Conservation (phyloP, 2,113 vertebrate species). For the Centropus unirufus region DNA sequence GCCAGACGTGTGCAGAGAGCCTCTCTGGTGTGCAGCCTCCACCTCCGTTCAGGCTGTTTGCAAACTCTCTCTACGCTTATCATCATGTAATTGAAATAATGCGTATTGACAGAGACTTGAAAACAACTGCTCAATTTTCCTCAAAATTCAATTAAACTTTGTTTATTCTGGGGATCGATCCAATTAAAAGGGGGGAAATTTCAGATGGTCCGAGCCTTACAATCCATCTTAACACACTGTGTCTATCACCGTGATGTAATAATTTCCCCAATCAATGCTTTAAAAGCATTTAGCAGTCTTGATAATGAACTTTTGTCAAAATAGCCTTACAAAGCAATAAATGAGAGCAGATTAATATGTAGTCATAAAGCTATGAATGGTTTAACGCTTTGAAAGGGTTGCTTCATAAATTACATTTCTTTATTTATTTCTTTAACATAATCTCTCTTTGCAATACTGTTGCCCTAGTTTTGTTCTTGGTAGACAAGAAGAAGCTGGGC, state of each 20-base stretch:
- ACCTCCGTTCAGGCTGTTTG: slow-evolving; percentile 43
- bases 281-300: slow-evolving; percentile 95
- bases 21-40: neutral
- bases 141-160: slow-evolving; percentile 98
- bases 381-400: slow-evolving; percentile 65
- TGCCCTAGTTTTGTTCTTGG: neutral
- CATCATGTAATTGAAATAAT: slow-evolving; percentile 95
- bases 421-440: slow-evolving; percentile 54
- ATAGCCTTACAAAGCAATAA: slow-evolving; percentile 91
- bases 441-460: neutral
- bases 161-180: slow-evolving; percentile 95
- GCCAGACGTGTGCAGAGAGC: neutral
- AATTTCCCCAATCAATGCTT: slow-evolving; percentile 98
- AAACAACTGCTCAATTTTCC: slow-evolving; percentile 96
- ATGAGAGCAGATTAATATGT: slow-evolving; percentile 85
- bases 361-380: slow-evolving; percentile 83
- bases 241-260: slow-evolving; percentile 86
- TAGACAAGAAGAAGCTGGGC: neutral
- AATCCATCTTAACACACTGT: slow-evolving; percentile 87
- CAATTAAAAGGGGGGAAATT: slow-evolving; percentile 84
- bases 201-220: slow-evolving; percentile 82
- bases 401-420: slow-evolving; percentile 53
- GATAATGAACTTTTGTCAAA: slow-evolving; percentile 96
- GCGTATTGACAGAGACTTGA: slow-evolving; percentile 93
- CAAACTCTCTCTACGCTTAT: slow-evolving; percentile 78